Base-by-base conservation (phyloP, 2,113 vertebrate species). In the Sapajus apella region DNA sequence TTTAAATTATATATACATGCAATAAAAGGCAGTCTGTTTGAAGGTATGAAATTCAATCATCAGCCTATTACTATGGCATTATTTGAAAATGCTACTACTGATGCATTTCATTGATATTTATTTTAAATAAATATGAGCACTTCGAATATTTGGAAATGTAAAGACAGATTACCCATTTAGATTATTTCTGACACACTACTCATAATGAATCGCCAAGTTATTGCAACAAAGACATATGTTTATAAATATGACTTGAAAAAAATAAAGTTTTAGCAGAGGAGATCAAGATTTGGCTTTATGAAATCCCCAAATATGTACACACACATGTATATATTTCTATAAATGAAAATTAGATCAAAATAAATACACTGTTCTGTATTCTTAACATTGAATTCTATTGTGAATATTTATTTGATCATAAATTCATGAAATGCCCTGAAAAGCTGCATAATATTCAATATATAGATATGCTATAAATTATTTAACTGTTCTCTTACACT, bases 1-100 rank as follows among this genome's bases (percentile, higher is more conserved):
- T 82, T 93, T 94, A 88, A 43, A 92, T 88, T 91, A 50, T 2
- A 68, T 79, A 30, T 75, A 73, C 18, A 88, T 27, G 27, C 56
- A 89, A 87, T 79, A 96, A 91, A 96, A 96, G 50, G 21, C n/a
- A 95, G 21, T 27, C 45, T 94, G 3, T 94, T 73, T 40, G 66
- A 95, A 96, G 40, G 73, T 88, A 45, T 86, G 56, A 85, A 94
- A 97, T 90, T 92, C 23, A 97, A 92, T 83, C 45, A 80, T 90
- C 23, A 97, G 6, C 9, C 2, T 37, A 55, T 84, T 92, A 79
- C 61, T 64, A 87, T 45, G 76, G 94, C 68, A 92, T 93, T 64
- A 87, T 93, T 96, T 90, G 35, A 95, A 98, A 97, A 87, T 50
- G 58, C 7, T 61, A 73, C 55, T 87, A 43, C 82, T 91, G 66